Evolutionary conservation across 2,113 vertebrate species (phyloP), one percentile per base, ranked within the genome.

Genomic region (Lasiurus borealis): DNA sequence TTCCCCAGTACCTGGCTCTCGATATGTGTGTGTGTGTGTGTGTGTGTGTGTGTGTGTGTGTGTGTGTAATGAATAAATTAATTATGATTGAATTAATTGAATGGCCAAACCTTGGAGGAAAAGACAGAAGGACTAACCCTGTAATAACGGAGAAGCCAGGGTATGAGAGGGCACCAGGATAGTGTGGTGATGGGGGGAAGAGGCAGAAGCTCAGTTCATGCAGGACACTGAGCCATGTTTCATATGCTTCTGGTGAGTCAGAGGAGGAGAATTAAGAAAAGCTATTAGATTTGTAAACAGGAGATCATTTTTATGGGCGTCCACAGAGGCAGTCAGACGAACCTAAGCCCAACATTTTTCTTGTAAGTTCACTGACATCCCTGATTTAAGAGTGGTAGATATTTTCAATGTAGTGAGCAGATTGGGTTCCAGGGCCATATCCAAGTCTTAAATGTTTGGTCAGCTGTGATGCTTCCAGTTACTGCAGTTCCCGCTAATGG

Each of bases 61-160:
- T 88, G 50, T 94, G n/a, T 88, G n/a, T n/a, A 71, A 68, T 76
- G 15, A 86, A 72, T 54, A 25, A 86, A 54, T 85, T 7, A 81
- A 59, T 68, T 44, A 62, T 69, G 19, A 71, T 50, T 57, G 46
- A 64, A 6, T 82, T 8, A 29, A 78, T 16, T 69, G 18, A 73
- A 72, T 85, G 25, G 23, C 59, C 50, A 78, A 59, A 52, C 14
- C 19, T 29, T 91, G 64, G n/a, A 57, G 29, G 16, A 66, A 90
- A 36, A 57, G 10, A 40, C 75, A 57, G n/a, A n/a, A n/a, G 2
- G 10, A n/a, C 71, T 76, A 57, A 54, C 19, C 6, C 23, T 62
- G 2, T 66, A 77, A 71, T 15, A 54, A 82, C 13, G 2, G 54
- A 87, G 80, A 83, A 64, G 21, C 23, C 15, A 29, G 46, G 0